Conservation (phyloP, 1,140 invertebrate genomes). For the Phenacoccus solenopsis region DNA sequence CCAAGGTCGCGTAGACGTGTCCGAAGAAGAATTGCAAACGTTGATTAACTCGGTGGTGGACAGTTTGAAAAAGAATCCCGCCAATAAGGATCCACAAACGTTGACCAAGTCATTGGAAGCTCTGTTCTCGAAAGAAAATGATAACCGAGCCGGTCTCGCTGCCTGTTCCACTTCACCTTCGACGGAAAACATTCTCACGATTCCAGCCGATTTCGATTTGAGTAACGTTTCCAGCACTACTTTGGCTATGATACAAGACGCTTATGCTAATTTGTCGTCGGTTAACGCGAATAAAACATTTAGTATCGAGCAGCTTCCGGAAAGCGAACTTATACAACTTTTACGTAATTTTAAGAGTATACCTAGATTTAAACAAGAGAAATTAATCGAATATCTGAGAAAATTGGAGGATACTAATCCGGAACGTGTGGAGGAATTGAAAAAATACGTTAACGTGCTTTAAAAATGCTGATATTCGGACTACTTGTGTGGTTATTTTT, state of each 20-base stretch:
- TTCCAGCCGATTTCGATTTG: not conserved
- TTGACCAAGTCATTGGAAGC: not conserved
- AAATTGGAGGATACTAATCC: conserved; percentile 59
- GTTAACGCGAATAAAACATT: conserved; percentile 22
- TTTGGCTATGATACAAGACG: not conserved
- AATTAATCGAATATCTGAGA: conserved; percentile 60
- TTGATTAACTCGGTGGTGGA: conserved; percentile 60
- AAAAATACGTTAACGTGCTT: conserved; percentile 46
- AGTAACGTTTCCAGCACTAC: not conserved
- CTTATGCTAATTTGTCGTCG: conserved; percentile 2
- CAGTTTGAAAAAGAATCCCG: conserved; percentile 42
- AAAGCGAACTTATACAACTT: conserved; percentile 56
- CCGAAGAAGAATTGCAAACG: conserved; percentile 57
- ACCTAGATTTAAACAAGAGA: conserved; percentile 60
- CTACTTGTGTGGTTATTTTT: too few relatives aligned
- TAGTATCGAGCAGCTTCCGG: conserved; percentile 56
- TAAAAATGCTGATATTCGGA: too few relatives aligned
- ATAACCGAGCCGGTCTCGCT: not conserved
- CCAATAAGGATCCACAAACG: conserved; percentile 25
- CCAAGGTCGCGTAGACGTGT: conserved; percentile 63
- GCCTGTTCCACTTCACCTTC: not conserved
- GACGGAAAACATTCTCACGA: not conserved
- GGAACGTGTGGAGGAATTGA: conserved; percentile 51
- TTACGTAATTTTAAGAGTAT: conserved; percentile 67
- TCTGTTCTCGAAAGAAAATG: conserved; percentile 14